These are phyloP conservation scores for Bombus haemorrhoidalis DNA, from an alignment of 1,140 invertebrate genomes.

Conservation along the genomic window DNA sequence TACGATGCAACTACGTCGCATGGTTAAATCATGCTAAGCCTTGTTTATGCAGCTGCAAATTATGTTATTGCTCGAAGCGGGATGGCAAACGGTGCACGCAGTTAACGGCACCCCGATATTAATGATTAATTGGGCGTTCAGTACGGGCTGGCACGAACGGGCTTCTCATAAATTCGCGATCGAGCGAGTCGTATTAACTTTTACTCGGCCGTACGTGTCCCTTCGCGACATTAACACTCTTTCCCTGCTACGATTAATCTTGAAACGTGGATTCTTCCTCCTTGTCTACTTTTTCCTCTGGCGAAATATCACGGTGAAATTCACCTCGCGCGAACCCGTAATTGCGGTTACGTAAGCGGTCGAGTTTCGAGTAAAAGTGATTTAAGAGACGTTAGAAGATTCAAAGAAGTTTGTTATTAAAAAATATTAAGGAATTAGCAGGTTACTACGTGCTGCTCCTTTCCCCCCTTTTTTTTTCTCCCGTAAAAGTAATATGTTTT, in stretches of 20 bases:
- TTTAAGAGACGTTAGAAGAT: background rate
- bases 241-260: background rate
- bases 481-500: background rate
- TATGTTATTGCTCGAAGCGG: constrained; percentile 10
- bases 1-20: background rate
- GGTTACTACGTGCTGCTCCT: too few relatives aligned
- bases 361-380: background rate
- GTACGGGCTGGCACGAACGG: too few relatives aligned
- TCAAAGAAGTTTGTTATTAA: background rate
- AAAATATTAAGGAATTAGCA: background rate
- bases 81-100: background rate
- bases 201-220: background rate
- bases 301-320: background rate
- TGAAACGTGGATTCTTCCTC: too few relatives aligned
- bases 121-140: constrained; percentile 3
- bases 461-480: background rate
- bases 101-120: background rate
- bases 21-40: constrained; percentile 39
- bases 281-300: background rate
- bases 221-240: background rate
- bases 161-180: constrained; percentile 2
- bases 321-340: background rate
- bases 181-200: background rate
- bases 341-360: background rate
- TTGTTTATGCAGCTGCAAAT: constrained; percentile 39